Evolutionary conservation across 2,797 vertebrate species (phyloP), one percentile per base, ranked within the genome.

Genomic region (Spondyliosoma cantharus): DNA sequence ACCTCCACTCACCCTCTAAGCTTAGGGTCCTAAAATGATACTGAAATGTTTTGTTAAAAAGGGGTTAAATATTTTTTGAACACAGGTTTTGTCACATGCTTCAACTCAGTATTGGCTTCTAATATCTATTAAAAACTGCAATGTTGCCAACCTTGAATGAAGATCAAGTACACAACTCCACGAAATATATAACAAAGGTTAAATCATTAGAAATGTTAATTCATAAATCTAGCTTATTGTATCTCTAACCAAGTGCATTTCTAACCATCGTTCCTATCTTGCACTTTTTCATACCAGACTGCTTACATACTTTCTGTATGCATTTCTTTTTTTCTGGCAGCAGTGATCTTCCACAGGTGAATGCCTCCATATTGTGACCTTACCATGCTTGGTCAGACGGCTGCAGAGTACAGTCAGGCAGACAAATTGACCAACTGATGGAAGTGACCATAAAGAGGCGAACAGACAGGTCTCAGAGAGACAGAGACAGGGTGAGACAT

Each of bases 381-480:
- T 65, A 74, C 79, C 76, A 73, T 82, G 70, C 60, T 58, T 80
- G 84, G 79, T 74, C 58, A 72, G 49, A 22, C 24, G 52, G 66
- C 76, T 69, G 71, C 3, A 2, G 58, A 43, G 37, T 15, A 42
- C 20, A 48, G 43, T 67, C 42, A 48, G 45, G 32, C 71, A 19
- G 19, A 45, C 53, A 22, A 46, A 68, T 20, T 27, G 57, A 46
- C 67, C 50, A 14, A 4, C 61, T 54, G 69, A 71, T 78, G 58
- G 22, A 72, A 19, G 43, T 49, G 81, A 66, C 76, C 81, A 80
- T 86, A 86, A 78, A 82, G 78, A 78, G 86, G 29, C 75, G 63
- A 48, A 46, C 50, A 65, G 43, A 52, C 20, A 12, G 37, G 46
- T 48, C 53, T 64, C 2, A 17, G 52, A 48, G 43, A 58, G 43